Evolutionary conservation across 2,888 invertebrate species (phyloP), one percentile per base, ranked within the genome.

Genomic region (Meta bourneti): DNA sequence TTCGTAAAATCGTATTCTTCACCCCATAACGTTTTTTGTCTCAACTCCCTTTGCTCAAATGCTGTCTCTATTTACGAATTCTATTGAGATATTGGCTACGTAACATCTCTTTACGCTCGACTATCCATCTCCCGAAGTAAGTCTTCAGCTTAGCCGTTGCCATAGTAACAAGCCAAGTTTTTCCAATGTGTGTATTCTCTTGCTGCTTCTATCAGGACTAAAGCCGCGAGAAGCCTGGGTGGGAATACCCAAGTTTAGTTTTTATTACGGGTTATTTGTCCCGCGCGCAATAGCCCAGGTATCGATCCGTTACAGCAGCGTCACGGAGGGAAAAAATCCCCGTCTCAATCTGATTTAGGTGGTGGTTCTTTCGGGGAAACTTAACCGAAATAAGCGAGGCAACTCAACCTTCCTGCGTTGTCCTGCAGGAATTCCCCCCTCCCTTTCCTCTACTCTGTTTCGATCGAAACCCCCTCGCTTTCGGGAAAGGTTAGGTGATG

Each of bases 11-110:
- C 11, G 8, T 16, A 9, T 61, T 61, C 11, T 61, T 9, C 11
- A 5, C 61, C 61, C 61, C 61, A 11, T 61, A 61, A 61, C 7
- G 16, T 61, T 61, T n/a, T 69, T 82, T 82, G 34, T 83, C 54
- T 83, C 34, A 34, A 34, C 74, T 16, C 74, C 54, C 54, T 34
- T 34, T 34, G 34, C 34, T 34, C 34, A 34, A 34, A 34, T 34
- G 34, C 34, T 34, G 34, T 34, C 34, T 54, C 54, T 61, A 34
- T 72, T 79, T 52, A 79, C 77, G 79, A 71, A 71, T 80, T 52
- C 87, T 54, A 87, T 87, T 87, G 78, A 89, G 89, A 71, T 84
- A 89, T 89, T 84, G 83, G 83, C 84, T 89, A 78, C 83, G 78
- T 84, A 89, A 78, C 84, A 74, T 89, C 84, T 49, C 72, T 51